Evolutionary conservation across 1,140 invertebrate species (phyloP).

Genomic region (Diuraphis noxia): DNA sequence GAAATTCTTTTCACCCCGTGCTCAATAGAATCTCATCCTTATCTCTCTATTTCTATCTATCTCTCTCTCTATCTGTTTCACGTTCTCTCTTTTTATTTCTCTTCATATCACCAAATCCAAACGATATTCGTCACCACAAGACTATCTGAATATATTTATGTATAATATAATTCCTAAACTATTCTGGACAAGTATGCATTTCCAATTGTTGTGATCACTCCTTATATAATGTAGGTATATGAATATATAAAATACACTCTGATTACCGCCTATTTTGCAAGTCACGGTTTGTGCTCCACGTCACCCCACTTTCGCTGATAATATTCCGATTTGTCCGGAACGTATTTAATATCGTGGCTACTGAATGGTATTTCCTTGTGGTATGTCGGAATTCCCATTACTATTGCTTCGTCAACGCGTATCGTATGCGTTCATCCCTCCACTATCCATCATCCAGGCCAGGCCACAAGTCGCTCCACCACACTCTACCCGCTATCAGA

Average conservation of each 20-base stretch:
- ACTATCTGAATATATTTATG: background rate
- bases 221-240: background rate
- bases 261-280: background rate
- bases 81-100: background rate
- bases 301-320: background rate
- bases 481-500: no score
- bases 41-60: background rate
- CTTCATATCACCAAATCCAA: background rate
- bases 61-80: no score
- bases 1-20: background rate
- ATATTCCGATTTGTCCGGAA: background rate
- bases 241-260: background rate
- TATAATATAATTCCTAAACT: background rate
- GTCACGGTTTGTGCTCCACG: background rate
- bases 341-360: background rate
- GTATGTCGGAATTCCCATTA: conserved; percentile 28
- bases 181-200: background rate
- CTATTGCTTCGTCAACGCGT: background rate
- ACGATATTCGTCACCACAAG: background rate
- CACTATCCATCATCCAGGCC: background rate
- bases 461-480: background rate
- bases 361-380: background rate
- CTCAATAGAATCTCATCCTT: background rate
- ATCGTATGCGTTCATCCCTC: background rate
- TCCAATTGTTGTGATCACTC: background rate